phyloP scores from a whole-genome alignment of 1,140 invertebrate species.

The Chymomyza costata region DNA sequence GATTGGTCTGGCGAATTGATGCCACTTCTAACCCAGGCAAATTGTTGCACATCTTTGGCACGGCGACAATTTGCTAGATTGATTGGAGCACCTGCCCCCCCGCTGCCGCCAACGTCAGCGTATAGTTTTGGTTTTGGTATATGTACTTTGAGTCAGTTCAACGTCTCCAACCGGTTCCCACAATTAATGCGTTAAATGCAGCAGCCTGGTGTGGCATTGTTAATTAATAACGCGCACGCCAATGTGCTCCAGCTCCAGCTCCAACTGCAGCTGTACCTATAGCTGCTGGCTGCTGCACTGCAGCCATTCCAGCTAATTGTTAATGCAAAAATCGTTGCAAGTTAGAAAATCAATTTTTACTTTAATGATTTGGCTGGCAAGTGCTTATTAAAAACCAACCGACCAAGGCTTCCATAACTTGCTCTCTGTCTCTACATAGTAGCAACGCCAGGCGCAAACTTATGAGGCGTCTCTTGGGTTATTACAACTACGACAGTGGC shows the following conservation, averaged over 20 bases:
- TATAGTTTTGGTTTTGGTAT: too few relatives aligned
- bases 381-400: constrained; percentile 56
- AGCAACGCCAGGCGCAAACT: too few relatives aligned
- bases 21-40: constrained; percentile 8
- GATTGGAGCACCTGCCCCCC: constrained; percentile 53
- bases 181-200: constrained; percentile 71
- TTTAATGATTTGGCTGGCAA: constrained; percentile 68
- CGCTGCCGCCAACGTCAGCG: neutral
- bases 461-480: too few relatives aligned
- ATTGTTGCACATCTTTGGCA: constrained; percentile 21
- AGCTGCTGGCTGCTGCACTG: neutral
- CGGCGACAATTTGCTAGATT: constrained; percentile 72
- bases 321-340: constrained; percentile 73
- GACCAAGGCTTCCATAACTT: too few relatives aligned
- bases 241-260: constrained; percentile 23
- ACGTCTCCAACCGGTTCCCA: constrained; percentile 49
- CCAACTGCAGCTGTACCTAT: neutral
- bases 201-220: constrained; percentile 69
- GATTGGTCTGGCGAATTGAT: neutral
- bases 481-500: too few relatives aligned
- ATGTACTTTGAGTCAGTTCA: too few relatives aligned
- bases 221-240: constrained; percentile 62
- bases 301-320: constrained; percentile 44
- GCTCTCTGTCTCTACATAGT: too few relatives aligned
- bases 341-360: constrained; percentile 74